phyloP scores from a whole-genome alignment of 2,888 invertebrate genomes.

The Bugula neritina region DNA sequence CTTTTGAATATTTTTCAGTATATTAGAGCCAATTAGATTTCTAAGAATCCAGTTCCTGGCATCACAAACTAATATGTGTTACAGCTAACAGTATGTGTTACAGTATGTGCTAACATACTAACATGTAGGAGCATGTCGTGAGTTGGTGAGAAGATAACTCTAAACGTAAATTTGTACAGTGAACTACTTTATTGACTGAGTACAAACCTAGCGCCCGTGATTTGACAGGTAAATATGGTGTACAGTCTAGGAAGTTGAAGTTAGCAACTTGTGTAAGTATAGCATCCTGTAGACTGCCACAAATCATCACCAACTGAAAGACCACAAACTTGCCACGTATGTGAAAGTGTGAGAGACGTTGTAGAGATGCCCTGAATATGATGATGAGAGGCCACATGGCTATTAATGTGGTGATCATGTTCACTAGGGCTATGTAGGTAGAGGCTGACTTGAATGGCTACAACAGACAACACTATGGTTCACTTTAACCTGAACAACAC shows the following conservation, averaged over 20 bases:
- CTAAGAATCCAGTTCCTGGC: no score
- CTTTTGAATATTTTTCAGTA: no score
- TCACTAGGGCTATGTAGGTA: conserved; percentile 10
- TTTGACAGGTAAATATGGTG: conserved; percentile 16
- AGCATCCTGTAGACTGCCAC: conserved; percentile 7
- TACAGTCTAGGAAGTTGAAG: conserved; percentile 12
- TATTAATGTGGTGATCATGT: conserved; percentile 13
- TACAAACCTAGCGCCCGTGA: conserved; percentile 5
- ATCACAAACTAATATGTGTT: no score
- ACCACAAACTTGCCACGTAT: conserved; percentile 10
- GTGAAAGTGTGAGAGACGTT: conserved; percentile 5
- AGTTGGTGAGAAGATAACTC: no score
- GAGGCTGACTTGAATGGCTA: conserved; percentile 18
- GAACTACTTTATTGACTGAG: no score
- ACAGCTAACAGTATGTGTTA: no score
- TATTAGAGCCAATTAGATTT: no score
- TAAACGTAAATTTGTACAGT: no score
- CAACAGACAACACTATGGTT: no score
- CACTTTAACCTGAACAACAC: no score
- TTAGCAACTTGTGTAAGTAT: conserved; percentile 14
- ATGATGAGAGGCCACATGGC: conserved; percentile 23
- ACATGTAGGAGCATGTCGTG: no score
- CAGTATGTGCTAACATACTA: no score
- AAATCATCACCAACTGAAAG: conserved; percentile 12
- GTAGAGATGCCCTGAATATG: background rate